phyloP scores from a whole-genome alignment of 2,797 vertebrate genomes.

The Chrosomus eos region DNA sequence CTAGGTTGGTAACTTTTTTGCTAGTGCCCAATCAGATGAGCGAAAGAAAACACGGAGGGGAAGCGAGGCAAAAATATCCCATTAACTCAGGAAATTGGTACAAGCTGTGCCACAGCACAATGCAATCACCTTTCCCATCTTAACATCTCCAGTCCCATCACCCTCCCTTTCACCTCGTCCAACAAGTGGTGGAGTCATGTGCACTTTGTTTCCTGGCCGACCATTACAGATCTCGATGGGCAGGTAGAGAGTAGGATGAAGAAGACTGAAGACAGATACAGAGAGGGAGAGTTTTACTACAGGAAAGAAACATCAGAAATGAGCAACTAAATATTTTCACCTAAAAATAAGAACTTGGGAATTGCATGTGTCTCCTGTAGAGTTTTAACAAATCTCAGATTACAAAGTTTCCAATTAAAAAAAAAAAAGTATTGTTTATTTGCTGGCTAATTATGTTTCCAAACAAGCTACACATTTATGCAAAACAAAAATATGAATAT shows the following conservation, averaged over 20 bases:
- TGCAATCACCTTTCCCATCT: constrained; percentile 68
- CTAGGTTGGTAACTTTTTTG: constrained; percentile 34
- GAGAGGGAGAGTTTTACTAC: background rate
- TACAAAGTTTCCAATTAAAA: background rate
- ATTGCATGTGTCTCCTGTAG: background rate
- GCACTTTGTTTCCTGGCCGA: constrained; percentile 60
- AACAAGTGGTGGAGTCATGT: constrained; percentile 45
- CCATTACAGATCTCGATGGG: constrained; percentile 41
- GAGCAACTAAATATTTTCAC: background rate
- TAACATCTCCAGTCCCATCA: constrained; percentile 48
- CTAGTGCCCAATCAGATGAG: constrained; percentile 29
- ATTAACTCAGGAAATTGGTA: constrained; percentile 78
- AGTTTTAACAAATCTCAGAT: background rate
- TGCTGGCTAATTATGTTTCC: background rate
- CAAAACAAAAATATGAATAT: too few relatives aligned
- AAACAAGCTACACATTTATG: background rate
- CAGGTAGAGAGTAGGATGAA: background rate
- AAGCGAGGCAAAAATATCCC: constrained; percentile 57
- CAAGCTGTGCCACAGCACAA: constrained; percentile 70
- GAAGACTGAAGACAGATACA: background rate
- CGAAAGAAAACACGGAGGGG: constrained; percentile 40
- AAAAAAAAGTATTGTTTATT: background rate
- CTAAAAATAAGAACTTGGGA: background rate
- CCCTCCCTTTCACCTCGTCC: constrained; percentile 26
- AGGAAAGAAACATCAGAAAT: constrained; percentile 1